Evolutionary conservation across 2,113 vertebrate genomes (phyloP).

Genomic region (Chlorodrepanis virens): DNA sequence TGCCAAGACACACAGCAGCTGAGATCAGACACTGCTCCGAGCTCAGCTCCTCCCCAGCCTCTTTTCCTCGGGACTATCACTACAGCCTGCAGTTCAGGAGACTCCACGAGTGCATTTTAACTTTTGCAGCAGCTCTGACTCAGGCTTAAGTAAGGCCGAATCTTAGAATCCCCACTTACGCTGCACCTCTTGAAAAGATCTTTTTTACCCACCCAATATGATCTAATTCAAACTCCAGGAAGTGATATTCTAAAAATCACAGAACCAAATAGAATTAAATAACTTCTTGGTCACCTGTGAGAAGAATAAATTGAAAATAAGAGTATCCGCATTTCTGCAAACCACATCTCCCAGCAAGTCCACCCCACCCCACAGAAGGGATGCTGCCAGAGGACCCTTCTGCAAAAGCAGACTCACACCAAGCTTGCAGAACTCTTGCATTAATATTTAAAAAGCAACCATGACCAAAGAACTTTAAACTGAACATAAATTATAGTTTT

Average conservation of each 20-base stretch:
- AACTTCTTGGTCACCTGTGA: too few relatives aligned
- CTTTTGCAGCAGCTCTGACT: not conserved
- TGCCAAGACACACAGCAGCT: not conserved
- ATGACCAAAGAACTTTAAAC: rapidly evolving
- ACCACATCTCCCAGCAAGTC: not conserved
- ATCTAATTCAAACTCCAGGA: not conserved
- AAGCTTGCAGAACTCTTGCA: not conserved
- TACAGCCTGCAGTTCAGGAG: rapidly evolving
- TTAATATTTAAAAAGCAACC: rapidly evolving
- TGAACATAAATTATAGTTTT: rapidly evolving
- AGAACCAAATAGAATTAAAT: not conserved
- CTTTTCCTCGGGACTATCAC: rapidly evolving
- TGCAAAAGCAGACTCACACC: slow-evolving; percentile 31
- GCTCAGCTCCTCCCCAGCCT: rapidly evolving
- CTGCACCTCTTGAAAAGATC: not conserved
- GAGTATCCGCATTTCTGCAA: not conserved
- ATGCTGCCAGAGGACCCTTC: not conserved
- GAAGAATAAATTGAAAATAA: not conserved
- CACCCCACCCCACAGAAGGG: not conserved
- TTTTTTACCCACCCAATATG: not conserved
- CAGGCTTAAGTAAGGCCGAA: not conserved
- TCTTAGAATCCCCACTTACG: not conserved
- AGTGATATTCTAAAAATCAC: not conserved
- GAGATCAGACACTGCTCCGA: not conserved
- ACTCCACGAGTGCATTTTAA: rapidly evolving